These are phyloP conservation scores for Columba livia DNA, from an alignment of 2,113 vertebrate genomes.

Conservation along the genomic window DNA sequence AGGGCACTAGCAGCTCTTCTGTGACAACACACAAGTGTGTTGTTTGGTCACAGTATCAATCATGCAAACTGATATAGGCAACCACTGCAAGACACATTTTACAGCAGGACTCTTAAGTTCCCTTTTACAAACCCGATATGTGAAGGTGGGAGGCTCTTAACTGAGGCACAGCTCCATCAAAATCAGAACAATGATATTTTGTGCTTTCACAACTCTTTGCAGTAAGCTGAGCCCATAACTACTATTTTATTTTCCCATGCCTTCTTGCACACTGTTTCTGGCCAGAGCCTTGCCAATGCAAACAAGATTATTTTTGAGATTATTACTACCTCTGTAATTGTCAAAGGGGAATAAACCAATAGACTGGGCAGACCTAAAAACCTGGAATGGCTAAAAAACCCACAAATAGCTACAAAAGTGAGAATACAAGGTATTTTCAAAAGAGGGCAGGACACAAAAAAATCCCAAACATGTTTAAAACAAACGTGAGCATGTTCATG, in stretches of 20 bases:
- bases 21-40: not conserved
- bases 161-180: not conserved
- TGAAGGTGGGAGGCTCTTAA: not conserved
- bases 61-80: rapidly evolving
- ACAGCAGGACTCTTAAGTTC: not conserved
- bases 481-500: not conserved
- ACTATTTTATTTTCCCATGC: not conserved
- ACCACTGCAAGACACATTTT: not conserved
- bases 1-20: not conserved
- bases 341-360: not conserved
- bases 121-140: not conserved
- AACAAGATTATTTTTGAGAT: not conserved
- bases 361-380: not conserved
- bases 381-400: not conserved
- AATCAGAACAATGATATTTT: not conserved
- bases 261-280: not conserved
- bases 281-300: not conserved
- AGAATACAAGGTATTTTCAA: not conserved
- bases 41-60: not conserved
- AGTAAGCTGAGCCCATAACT: not conserved
- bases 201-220: not conserved
- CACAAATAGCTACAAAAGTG: not conserved
- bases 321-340: not conserved
- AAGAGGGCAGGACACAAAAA: not conserved
- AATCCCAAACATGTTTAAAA: not conserved